A percentile compares a stretch with the other conserved stretches of the same genome.
Evolutionary conservation across 2,797 vertebrate species (phyloP).

Genomic region (Premnoplex brunnescens): DNA sequence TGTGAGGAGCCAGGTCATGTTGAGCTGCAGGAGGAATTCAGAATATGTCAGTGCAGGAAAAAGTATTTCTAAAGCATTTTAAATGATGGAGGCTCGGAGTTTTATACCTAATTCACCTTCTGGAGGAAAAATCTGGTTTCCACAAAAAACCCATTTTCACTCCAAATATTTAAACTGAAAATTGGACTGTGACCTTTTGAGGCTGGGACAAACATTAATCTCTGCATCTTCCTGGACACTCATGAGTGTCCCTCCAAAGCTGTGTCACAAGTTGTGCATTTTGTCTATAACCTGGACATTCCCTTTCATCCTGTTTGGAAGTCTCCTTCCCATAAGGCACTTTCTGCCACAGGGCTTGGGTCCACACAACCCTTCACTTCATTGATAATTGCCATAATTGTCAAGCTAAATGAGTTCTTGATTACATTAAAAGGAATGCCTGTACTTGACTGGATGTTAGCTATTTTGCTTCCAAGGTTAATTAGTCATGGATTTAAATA

Average conservation of each 20-base stretch:
- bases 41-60: neutral
- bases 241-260: neutral
- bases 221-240: neutral
- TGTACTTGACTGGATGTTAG: conserved; percentile 23
- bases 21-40: neutral
- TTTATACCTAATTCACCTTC: neutral
- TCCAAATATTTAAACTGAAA: neutral
- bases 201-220: neutral
- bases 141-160: neutral
- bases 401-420: conserved; percentile 38
- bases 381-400: conserved; percentile 40
- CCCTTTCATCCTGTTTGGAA: neutral
- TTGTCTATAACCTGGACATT: neutral
- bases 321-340: fast-evolving
- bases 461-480: conserved; percentile 50
- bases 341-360: neutral
- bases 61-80: neutral
- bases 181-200: neutral
- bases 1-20: neutral
- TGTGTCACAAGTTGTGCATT: neutral
- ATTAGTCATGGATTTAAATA: conserved; percentile 56
- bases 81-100: neutral
- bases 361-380: conserved; percentile 2
- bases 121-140: neutral
- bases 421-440: conserved; percentile 43